Conservation (phyloP, 2,797 vertebrate species). For the Fundulus diaphanus region DNA sequence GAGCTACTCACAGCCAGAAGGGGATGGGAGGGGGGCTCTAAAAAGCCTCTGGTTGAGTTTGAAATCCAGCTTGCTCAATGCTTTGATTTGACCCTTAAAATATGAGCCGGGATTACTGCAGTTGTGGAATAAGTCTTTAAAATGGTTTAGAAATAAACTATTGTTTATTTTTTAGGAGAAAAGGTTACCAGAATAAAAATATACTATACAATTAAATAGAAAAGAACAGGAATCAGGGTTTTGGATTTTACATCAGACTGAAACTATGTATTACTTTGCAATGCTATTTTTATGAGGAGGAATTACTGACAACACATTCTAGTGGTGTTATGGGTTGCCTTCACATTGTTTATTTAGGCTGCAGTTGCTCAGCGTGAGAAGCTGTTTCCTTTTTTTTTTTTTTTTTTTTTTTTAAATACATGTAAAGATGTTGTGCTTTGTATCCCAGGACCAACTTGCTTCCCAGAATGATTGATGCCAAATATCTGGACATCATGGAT, state of each 20-base stretch:
- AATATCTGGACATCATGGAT: constrained; percentile 94
- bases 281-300: background rate
- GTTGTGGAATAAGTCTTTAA: background rate
- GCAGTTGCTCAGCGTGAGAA: background rate
- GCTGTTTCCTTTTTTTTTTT: no score
- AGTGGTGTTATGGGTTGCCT: background rate
- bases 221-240: no score
- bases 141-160: background rate
- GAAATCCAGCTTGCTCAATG: background rate
- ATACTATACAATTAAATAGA: no score
- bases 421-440: constrained; percentile 31
- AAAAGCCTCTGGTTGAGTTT: background rate
- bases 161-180: background rate
- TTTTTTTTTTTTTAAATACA: no score
- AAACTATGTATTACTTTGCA: background rate
- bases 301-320: background rate
- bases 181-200: no score
- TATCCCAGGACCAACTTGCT: constrained; percentile 86
- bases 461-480: constrained; percentile 89
- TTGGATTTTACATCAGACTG: background rate
- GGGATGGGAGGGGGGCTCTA: constrained; percentile 18
- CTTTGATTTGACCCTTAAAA: background rate
- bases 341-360: background rate
- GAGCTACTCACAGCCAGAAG: constrained; percentile 45
- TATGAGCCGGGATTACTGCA: background rate